Base-by-base conservation (phyloP, 2,113 vertebrate species). In the Laticauda colubrina region DNA sequence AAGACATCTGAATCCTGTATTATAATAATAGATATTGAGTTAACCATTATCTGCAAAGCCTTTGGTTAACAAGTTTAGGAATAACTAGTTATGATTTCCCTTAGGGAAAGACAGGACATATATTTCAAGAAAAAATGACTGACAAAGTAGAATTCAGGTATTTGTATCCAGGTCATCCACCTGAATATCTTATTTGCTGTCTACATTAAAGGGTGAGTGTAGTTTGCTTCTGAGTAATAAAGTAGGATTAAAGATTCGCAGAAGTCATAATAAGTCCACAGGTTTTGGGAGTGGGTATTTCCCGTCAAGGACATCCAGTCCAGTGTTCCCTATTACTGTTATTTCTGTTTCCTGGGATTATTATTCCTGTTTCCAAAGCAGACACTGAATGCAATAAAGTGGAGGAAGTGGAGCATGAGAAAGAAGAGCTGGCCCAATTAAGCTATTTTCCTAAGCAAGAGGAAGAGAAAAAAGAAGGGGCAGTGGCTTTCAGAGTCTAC, bases 381-480 rank as follows among this genome's bases (percentile, higher is more conserved):
- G 85, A 64, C 57, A 45, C 93, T 93, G 95, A 97, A 90, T 89
- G 96, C 48, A 92, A 23, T 91, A 95, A 64, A 91, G 94, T 96
- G 89, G 96, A 97, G 51, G 94, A 94, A 6, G 3, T 92, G 23
- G 95, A 97, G 6, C 92, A 94, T 7, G 75, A 95, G 4, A 92
- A 88, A 45, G 97, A 97, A 61, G 94, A 95, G 6, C 39, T 93
- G 88, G 92, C 43, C 20, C 94, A 93, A 24, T 91, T 26, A 0
- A 93, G 87, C 4, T 87, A 95, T 45, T 91, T 93, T 24, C 92
- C 97, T 4, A 91, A 90, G 56, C 97, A 95, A 87, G 98, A 97
- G 43, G 99, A 99, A 95, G 98, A 98, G 96, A 99, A 99, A 96
- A 98, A 98, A 96, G 97, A 97, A 94, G 99, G 99, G 0, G 97